Base-by-base conservation (phyloP, 2,797 vertebrate genomes). In the Cyclura pinguis region DNA sequence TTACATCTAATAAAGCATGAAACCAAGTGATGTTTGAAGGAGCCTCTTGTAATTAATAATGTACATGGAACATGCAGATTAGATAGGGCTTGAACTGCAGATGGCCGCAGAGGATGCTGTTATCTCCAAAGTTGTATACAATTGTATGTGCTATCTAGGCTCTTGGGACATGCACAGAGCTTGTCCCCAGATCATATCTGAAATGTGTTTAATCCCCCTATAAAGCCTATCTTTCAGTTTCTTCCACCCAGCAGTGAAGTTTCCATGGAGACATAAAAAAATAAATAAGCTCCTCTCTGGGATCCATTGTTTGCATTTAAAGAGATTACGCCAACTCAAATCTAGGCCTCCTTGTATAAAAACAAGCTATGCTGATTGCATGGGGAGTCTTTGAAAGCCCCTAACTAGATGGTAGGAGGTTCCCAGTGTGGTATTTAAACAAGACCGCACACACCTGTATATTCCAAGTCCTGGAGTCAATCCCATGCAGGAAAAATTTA, bases 221-320 rank as follows among this genome's bases (percentile, higher is more conserved):
- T 83, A 77, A 84, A 72, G 80, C 22, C 62, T 59, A 29, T 69
- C 86, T 88, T 88, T 90, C 80, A 88, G 72, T 59, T 78, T 84
- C 74, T 81, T 84, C 80, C 42, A 84, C 62, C 73, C 86, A 84
- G 90, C 76, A 91, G 72, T 78, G 73, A 88, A 24, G 90, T 84
- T 84, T 72, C 86, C 73, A 84, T 57, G 52, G 86, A 84, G 47
- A 91, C 80, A 59, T 29, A 80, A 80, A 83, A 82, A 88, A 91
- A 91, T 84, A 91, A 91, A 91, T 84, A 91, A 59, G 81, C 86
- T 84, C 87, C 50, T 62, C 52, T 80, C 86, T 88, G 86, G 80
- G 80, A 91, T 50, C n/a, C 16, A 80, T 91, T 91, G 90, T 88
- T 88, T 91, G 86, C 62, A 88, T 84, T 88, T 91, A 87, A 88